Percentiles rank a stretch among this genome's conserved stretches.
Conservation (phyloP, 2,113 vertebrate species). For the Danionella cerebrum region DNA sequence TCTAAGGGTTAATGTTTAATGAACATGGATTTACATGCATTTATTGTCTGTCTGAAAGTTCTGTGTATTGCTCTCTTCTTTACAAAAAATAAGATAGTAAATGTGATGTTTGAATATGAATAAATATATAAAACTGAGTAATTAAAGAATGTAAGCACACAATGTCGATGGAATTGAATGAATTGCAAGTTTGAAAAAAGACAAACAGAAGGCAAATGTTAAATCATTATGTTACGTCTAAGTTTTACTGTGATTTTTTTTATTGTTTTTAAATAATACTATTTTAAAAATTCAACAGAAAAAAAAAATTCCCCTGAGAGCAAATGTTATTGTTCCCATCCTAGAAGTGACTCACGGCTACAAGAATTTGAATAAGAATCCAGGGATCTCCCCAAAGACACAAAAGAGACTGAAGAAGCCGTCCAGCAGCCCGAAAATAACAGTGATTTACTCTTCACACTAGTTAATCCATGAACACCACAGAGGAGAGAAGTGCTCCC, state of each 20-base stretch:
- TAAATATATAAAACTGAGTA: too few relatives aligned
- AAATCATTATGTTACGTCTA: too few relatives aligned
- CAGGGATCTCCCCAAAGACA: slow-evolving; percentile 27
- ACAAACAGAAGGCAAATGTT: background rate
- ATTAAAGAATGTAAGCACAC: too few relatives aligned
- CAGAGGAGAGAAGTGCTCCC: background rate
- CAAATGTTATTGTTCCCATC: background rate
- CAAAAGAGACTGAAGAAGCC: slow-evolving; percentile 28
- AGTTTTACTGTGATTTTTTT: background rate
- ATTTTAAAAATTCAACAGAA: background rate
- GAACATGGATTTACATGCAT: too few relatives aligned
- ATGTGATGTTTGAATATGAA: too few relatives aligned
- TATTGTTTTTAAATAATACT: background rate
- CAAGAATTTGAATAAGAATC: slow-evolving; percentile 31
- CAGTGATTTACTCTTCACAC: slow-evolving; percentile 44
- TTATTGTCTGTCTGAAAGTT: too few relatives aligned
- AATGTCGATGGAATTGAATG: too few relatives aligned
- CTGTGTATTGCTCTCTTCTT: too few relatives aligned
- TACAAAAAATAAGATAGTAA: too few relatives aligned
- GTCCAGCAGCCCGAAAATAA: slow-evolving; percentile 37
- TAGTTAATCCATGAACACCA: slow-evolving; percentile 36
- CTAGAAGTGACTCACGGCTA: background rate
- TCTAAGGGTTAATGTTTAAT: too few relatives aligned
- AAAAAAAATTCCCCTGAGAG: background rate
- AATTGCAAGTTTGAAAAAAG: too few relatives aligned